These are phyloP conservation scores for Drosophila neutralis DNA, from an alignment of 2,888 invertebrate species.

Conservation along the genomic window DNA sequence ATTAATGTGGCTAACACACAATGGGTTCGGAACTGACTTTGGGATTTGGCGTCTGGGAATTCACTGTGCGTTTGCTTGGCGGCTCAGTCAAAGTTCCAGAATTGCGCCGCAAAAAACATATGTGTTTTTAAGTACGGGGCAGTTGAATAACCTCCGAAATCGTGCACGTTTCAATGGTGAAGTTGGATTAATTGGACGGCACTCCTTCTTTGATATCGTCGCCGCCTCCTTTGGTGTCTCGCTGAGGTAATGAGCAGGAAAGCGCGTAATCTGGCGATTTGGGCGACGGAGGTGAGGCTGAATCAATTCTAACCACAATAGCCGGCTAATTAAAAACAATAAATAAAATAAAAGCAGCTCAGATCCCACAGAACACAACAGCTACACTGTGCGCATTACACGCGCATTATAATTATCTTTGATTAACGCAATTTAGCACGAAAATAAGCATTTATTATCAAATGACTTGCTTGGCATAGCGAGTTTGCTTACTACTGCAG, in stretches of 20 bases:
- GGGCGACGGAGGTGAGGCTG: slow-evolving; percentile 27
- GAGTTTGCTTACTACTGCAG: slow-evolving; percentile 7
- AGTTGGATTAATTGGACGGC: slow-evolving; percentile 53
- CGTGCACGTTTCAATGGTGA: slow-evolving; percentile 32
- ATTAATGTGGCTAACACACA: slow-evolving; percentile 38
- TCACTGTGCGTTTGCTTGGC: slow-evolving; percentile 28
- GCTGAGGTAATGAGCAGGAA: slow-evolving; percentile 58
- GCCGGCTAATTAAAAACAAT: slow-evolving; percentile 76
- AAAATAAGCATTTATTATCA: slow-evolving; percentile 80
- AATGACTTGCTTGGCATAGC: slow-evolving; percentile 35
- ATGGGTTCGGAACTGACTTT: slow-evolving; percentile 21
- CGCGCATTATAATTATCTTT: slow-evolving; percentile 67
- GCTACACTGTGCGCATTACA: slow-evolving; percentile 31
- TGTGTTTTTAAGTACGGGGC: slow-evolving; percentile 29
- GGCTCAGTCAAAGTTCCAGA: slow-evolving; percentile 43
- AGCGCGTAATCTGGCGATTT: slow-evolving; percentile 36
- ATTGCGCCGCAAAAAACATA: slow-evolving; percentile 38
- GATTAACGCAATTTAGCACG: slow-evolving; percentile 77
- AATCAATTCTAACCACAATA: slow-evolving; percentile 52
- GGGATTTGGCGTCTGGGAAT: slow-evolving; percentile 18
- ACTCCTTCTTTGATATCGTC: slow-evolving; percentile 55
- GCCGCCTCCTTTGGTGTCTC: slow-evolving; percentile 14
- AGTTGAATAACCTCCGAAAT: slow-evolving; percentile 64
- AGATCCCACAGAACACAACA: slow-evolving; percentile 23
- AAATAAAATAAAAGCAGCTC: slow-evolving; percentile 55